Percentiles rank a stretch among this genome's conserved stretches.
Conservation (phyloP, 2,113 vertebrate genomes). For the Psilopsiagon aurifrons region DNA sequence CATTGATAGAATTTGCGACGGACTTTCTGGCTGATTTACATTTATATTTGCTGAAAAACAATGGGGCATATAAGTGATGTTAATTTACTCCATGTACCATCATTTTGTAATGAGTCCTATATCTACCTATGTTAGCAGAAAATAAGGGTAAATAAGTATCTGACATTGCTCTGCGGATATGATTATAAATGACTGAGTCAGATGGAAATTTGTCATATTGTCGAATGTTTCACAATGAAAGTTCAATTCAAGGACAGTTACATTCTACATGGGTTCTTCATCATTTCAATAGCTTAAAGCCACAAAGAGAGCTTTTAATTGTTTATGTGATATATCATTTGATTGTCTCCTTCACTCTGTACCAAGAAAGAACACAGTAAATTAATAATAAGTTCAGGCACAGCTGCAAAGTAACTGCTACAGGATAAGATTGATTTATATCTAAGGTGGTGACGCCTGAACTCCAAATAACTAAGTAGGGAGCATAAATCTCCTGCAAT, state of each 20-base stretch:
- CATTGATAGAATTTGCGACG: background rate
- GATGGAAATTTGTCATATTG: slow-evolving; percentile 63
- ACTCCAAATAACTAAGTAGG: slow-evolving; percentile 55
- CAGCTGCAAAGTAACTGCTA: slow-evolving; percentile 24
- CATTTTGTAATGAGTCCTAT: slow-evolving; percentile 14
- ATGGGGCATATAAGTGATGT: background rate
- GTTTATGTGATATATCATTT: slow-evolving; percentile 70
- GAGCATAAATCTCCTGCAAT: slow-evolving; percentile 54
- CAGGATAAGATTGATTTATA: slow-evolving; percentile 68
- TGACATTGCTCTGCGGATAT: slow-evolving; percentile 33
- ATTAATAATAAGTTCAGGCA: slow-evolving; percentile 69
- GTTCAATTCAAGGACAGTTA: slow-evolving; percentile 59
- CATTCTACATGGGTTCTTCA: slow-evolving; percentile 37
- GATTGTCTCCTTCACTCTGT: slow-evolving; percentile 48
- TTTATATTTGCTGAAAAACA: slow-evolving; percentile 46
- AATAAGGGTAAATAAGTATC: slow-evolving; percentile 67
- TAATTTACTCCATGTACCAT: slow-evolving; percentile 47
- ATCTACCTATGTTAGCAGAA: slow-evolving; percentile 29
- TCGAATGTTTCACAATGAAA: slow-evolving; percentile 58
- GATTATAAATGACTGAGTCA: slow-evolving; percentile 43
- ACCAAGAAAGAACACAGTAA: slow-evolving; percentile 43
- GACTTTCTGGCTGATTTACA: background rate
- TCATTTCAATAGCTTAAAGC: slow-evolving; percentile 49
- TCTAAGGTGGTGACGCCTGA: slow-evolving; percentile 4
- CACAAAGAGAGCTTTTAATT: slow-evolving; percentile 71